Conservation (phyloP, 1,140 invertebrate genomes). For the Sarcophaga peregrina region DNA sequence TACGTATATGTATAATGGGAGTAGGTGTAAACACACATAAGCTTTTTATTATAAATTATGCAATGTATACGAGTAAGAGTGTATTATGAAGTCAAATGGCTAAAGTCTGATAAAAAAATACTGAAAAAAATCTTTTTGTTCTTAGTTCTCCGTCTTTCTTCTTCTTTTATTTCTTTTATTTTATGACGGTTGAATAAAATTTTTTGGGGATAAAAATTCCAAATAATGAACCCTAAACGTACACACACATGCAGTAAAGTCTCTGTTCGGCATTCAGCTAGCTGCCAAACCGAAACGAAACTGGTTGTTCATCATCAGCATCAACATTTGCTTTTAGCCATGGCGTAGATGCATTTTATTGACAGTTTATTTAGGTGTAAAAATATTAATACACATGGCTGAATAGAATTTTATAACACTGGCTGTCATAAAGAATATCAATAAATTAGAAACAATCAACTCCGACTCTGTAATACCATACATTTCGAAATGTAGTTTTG, state of each 20-base stretch:
- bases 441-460: too few relatives aligned
- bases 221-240: too few relatives aligned
- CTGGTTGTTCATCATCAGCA: background rate
- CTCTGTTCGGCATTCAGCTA: background rate
- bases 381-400: background rate
- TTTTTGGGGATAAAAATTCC: constrained; percentile 15
- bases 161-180: constrained; percentile 1
- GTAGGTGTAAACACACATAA: background rate
- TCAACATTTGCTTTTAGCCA: too few relatives aligned
- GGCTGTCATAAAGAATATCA: too few relatives aligned
- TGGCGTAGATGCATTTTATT: constrained; percentile 3
- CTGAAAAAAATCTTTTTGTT: background rate
- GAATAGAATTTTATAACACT: too few relatives aligned
- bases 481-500: too few relatives aligned
- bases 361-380: constrained; percentile 27
- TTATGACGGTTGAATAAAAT: constrained; percentile 38
- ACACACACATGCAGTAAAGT: background rate
- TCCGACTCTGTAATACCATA: too few relatives aligned
- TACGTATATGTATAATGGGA: background rate
- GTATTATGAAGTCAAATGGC: constrained; percentile 26
- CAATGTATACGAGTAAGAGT: background rate
- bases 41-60: background rate
- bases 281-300: background rate
- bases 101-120: constrained; percentile 36
- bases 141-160: background rate